Conservation (phyloP, 53 echinoderm and acorn worm species). For the Holothuria scabra region DNA sequence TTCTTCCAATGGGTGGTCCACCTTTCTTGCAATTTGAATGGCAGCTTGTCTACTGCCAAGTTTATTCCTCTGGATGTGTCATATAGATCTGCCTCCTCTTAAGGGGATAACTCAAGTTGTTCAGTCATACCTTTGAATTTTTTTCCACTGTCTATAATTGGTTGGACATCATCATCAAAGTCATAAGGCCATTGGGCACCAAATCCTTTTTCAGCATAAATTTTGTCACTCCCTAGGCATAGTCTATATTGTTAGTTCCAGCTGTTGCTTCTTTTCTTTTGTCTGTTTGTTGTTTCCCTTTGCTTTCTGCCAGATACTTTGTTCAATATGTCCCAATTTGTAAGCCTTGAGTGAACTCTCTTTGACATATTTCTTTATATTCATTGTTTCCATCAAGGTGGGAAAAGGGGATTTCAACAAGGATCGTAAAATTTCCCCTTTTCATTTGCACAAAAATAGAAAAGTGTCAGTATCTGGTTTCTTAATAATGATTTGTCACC, state of each 20-base stretch:
- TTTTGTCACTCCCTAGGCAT: neutral
- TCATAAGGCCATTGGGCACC: conserved; percentile 27
- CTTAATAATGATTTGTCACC: no score
- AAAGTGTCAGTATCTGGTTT: no score
- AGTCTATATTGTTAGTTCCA: neutral
- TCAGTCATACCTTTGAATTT: conserved; percentile 27
- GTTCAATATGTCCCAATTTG: conserved; percentile 20
- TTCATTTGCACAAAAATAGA: no score
- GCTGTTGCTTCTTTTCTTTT: conserved; percentile 14
- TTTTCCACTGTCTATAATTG: conserved; percentile 42
- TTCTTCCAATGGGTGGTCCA: conserved; percentile 43
- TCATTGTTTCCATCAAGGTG: no score
- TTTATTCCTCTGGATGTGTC: conserved; percentile 57
- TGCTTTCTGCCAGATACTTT: conserved; percentile 17
- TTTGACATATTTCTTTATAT: conserved; percentile 31
- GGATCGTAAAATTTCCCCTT: no score
- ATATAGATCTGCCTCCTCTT: conserved; percentile 48
- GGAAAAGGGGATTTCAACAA: no score
- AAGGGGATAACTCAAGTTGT: conserved; percentile 36
- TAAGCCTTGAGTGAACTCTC: conserved; percentile 20
- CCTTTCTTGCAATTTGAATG: conserved; percentile 50
- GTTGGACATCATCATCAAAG: conserved; percentile 49
- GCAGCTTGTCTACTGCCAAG: conserved; percentile 56
- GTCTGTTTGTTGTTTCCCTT: conserved; percentile 1
- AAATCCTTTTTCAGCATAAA: conserved; percentile 20